phyloP scores from a whole-genome alignment of 2,113 vertebrate species.

The Gambusia holbrooki region DNA sequence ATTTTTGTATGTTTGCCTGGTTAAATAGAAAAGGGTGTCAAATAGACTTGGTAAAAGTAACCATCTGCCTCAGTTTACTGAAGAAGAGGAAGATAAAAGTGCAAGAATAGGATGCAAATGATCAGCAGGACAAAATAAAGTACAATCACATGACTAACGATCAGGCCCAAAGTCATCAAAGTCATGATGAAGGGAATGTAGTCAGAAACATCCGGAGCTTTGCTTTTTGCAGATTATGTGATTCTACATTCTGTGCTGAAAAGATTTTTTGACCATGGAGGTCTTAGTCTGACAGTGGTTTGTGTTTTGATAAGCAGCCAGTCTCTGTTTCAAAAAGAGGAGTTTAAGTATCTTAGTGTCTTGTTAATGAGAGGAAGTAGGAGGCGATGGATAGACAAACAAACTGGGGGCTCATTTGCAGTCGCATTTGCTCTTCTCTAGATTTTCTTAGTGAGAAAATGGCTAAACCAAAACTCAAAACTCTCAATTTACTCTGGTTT shows the following conservation, averaged over 20 bases:
- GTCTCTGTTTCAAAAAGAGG: neutral
- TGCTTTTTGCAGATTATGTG: neutral
- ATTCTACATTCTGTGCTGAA: neutral
- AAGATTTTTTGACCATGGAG: neutral
- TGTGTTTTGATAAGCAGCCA: neutral
- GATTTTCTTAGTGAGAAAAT: no score
- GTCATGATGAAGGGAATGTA: neutral
- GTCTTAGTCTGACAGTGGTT: neutral
- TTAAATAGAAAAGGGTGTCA: neutral
- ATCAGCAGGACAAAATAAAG: neutral
- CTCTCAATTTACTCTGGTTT: no score
- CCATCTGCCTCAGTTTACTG: neutral
- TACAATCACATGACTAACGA: neutral
- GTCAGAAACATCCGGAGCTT: neutral
- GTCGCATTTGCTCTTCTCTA: no score
- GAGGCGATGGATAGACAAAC: no score
- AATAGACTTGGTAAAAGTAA: neutral
- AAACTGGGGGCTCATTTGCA: no score
- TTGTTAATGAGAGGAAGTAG: neutral
- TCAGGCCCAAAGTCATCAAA: neutral
- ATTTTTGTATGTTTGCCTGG: neutral
- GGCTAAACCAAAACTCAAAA: no score
- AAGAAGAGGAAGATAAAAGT: neutral
- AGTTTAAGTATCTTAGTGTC: neutral
- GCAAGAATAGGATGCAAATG: neutral